Conservation (phyloP, 2,888 invertebrate species). For the Nomada hirtipes region DNA sequence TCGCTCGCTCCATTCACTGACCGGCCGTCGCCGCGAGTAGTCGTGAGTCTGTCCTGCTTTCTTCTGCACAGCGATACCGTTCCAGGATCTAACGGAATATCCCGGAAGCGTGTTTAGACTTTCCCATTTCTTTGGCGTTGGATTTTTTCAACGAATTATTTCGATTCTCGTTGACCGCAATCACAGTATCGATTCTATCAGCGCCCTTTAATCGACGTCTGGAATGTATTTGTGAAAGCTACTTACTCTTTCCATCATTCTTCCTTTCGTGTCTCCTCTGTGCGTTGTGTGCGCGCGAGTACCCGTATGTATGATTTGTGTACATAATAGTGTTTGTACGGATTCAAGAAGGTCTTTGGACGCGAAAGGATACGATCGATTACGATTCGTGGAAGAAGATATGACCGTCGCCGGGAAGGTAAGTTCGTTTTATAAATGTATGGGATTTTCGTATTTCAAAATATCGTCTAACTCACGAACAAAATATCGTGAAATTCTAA, state of each 20-base stretch:
- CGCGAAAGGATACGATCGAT: constrained; percentile 63
- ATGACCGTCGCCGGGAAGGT: constrained; percentile 82
- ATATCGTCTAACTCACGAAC: not conserved
- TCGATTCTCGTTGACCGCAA: not conserved
- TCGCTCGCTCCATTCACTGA: constrained; percentile 80
- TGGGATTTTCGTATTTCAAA: not conserved
- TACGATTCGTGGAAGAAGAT: constrained; percentile 65
- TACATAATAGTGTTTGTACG: constrained; percentile 49
- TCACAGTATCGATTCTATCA: constrained; percentile 16
- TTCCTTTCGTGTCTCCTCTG: constrained; percentile 43
- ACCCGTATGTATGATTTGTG: constrained; percentile 47
- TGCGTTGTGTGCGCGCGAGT: constrained; percentile 31
- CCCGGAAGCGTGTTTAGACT: constrained; percentile 58
- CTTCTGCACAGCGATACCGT: constrained; percentile 57
- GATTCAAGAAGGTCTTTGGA: constrained; percentile 59
- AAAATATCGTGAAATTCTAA: not conserved
- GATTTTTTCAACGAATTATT: constrained; percentile 6
- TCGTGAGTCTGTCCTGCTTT: constrained; percentile 50
- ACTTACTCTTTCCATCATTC: constrained; percentile 52
- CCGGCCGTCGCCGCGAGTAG: constrained; percentile 72
- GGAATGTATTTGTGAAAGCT: constrained; percentile 58
- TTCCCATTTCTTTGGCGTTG: constrained; percentile 11
- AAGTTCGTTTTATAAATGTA: constrained; percentile 58
- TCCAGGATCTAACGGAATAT: constrained; percentile 66
- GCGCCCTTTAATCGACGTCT: constrained; percentile 22